Percentiles rank a stretch among this genome's conserved stretches.
These are phyloP conservation scores for Odontesthes bonariensis DNA, from an alignment of 2,113 vertebrate genomes.

Conservation along the genomic window DNA sequence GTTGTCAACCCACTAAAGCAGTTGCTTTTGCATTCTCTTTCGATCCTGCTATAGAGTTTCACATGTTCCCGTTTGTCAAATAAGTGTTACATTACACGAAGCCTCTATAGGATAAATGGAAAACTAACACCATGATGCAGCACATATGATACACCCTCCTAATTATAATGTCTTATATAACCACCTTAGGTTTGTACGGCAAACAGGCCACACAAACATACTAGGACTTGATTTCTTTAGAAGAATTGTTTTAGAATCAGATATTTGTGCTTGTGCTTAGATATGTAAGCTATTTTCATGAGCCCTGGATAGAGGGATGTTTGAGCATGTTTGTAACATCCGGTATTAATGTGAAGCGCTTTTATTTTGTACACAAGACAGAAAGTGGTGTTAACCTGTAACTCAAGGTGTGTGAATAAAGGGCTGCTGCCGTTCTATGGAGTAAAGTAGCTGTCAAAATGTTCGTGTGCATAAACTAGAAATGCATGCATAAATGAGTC, in stretches of 20 bases:
- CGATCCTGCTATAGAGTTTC: slow-evolving; percentile 2
- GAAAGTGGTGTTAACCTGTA: no score
- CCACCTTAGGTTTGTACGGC: background rate
- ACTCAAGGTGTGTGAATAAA: no score
- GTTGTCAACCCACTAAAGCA: background rate
- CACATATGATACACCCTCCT: background rate
- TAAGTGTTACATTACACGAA: slow-evolving; percentile 5
- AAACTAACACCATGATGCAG: slow-evolving; percentile 4
- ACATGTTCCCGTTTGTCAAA: background rate
- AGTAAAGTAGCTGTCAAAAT: no score
- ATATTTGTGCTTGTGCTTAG: background rate
- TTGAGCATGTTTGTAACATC: no score
- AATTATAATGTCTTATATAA: slow-evolving; percentile 7
- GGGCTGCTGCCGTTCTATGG: no score
- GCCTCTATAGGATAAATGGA: background rate
- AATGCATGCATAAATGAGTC: no score
- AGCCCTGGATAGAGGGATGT: no score
- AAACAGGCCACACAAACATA: background rate
- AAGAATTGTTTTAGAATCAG: background rate
- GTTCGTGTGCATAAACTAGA: no score
- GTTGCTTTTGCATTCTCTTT: background rate
- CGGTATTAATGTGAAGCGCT: no score
- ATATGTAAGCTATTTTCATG: no score
- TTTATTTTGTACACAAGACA: no score
- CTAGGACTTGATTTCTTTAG: background rate